Percentiles rank a stretch among this genome's conserved stretches.
Evolutionary conservation across 2,797 vertebrate genomes (phyloP).

Genomic region (Pteronotus mesoamericanus): DNA sequence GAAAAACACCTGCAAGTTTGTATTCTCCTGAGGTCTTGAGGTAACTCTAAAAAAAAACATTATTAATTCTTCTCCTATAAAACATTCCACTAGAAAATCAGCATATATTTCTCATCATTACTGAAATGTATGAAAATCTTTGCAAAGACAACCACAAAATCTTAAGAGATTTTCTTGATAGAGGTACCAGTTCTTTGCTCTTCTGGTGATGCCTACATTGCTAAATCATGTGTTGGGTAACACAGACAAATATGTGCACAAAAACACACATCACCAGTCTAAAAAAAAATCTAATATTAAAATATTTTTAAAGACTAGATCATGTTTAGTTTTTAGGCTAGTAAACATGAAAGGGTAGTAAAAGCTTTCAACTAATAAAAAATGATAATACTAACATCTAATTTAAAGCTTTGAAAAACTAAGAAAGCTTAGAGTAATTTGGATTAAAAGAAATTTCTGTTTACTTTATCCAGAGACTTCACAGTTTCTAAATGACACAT

Average conservation of each 20-base stretch:
- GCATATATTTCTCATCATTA: conserved; percentile 24
- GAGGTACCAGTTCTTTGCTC: background rate
- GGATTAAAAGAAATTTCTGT: conserved; percentile 1
- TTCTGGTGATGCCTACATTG: conserved; percentile 15
- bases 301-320: background rate
- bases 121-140: conserved; percentile 26
- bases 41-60: conserved; percentile 83
- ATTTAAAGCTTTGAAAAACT: conserved; percentile 32
- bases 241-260: background rate
- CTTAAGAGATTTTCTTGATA: conserved; percentile 31
- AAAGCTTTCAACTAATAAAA: conserved; percentile 23
- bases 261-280: conserved; percentile 12
- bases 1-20: conserved; percentile 84
- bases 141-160: conserved; percentile 38
- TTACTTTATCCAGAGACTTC: conserved; percentile 14
- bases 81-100: conserved; percentile 25
- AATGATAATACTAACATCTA: background rate
- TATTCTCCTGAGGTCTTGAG: conserved; percentile 86
- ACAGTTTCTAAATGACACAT: conserved; percentile 12
- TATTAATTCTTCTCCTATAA: conserved; percentile 11
- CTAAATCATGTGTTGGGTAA: conserved; percentile 31
- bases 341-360: background rate
- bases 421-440: conserved; percentile 24
- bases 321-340: too few species aligned
- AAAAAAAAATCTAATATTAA: conserved; percentile 33